phyloP scores from a whole-genome alignment of 2,888 invertebrate species.

The Poecilobothrus nobilitatus region DNA sequence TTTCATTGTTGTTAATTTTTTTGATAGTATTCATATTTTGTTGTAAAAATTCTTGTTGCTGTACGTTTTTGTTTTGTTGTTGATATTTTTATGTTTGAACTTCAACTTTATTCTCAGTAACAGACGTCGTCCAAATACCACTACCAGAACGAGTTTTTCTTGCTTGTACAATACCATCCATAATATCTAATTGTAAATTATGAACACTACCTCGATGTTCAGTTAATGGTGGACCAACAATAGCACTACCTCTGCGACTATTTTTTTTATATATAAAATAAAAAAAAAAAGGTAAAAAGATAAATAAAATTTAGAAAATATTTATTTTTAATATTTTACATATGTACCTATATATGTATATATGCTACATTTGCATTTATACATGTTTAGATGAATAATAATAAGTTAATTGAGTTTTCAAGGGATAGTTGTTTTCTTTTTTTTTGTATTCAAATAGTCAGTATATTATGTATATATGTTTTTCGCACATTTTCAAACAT shows the following conservation, averaged over 20 bases:
- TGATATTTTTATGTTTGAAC: conserved; percentile 37
- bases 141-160: conserved; percentile 55
- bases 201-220: conserved; percentile 68
- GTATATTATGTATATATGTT: too few relatives aligned
- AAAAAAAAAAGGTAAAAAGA: conserved; percentile 10
- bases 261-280: conserved; percentile 1
- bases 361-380: too few relatives aligned
- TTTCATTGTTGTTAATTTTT: too few relatives aligned
- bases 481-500: too few relatives aligned
- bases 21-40: too few relatives aligned
- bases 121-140: conserved; percentile 58
- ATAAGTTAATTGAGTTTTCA: too few relatives aligned
- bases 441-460: too few relatives aligned
- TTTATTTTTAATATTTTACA: background rate
- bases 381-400: too few relatives aligned
- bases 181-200: conserved; percentile 76
- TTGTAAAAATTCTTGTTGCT: too few relatives aligned
- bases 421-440: too few relatives aligned
- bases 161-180: conserved; percentile 78
- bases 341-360: too few relatives aligned
- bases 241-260: conserved; percentile 41
- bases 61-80: background rate
- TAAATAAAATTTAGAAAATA: conserved; percentile 3
- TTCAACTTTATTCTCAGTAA: conserved; percentile 39
- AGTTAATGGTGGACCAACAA: conserved; percentile 61